Conservation (phyloP, 2,113 vertebrate species). For the Halichoeres trimaculatus region DNA sequence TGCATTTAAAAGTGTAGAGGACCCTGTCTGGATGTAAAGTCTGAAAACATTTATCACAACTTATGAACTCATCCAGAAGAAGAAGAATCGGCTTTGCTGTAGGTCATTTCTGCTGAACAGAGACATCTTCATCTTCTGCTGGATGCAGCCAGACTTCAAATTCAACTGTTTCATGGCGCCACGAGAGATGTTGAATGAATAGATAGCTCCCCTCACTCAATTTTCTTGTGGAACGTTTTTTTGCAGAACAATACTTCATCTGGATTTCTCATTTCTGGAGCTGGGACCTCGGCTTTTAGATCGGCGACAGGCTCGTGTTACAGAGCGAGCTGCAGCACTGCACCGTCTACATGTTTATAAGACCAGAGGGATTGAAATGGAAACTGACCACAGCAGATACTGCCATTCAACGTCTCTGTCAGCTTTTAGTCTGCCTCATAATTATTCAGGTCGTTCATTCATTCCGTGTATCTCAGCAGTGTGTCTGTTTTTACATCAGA, state of each 20-base stretch:
- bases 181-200: constrained; percentile 44
- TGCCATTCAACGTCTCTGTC: constrained; percentile 38
- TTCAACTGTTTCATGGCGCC: constrained; percentile 42
- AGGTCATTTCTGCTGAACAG: too few relatives aligned
- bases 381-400: constrained; percentile 43
- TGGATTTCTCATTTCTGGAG: constrained; percentile 61
- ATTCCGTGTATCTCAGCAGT: neutral
- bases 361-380: constrained; percentile 52
- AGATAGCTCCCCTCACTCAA: constrained; percentile 18
- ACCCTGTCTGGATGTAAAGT: constrained; percentile 13
- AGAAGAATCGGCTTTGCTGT: too few relatives aligned
- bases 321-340: constrained; percentile 27
- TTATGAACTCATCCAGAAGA: too few relatives aligned
- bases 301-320: constrained; percentile 50
- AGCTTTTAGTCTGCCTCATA: constrained; percentile 14
- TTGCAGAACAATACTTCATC: constrained; percentile 37
- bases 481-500: neutral
- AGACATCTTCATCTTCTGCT: constrained; percentile 6
- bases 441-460: constrained; percentile 7
- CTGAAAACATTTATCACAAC: neutral
- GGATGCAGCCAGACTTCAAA: constrained; percentile 8
- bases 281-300: constrained; percentile 32
- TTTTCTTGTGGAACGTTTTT: neutral
- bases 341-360: constrained; percentile 19
- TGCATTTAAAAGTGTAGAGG: constrained; percentile 35